Conservation (phyloP, 30 jellyfish, hydroid and myxozoan species). For the Hydractinia symbiolongicarpus region DNA sequence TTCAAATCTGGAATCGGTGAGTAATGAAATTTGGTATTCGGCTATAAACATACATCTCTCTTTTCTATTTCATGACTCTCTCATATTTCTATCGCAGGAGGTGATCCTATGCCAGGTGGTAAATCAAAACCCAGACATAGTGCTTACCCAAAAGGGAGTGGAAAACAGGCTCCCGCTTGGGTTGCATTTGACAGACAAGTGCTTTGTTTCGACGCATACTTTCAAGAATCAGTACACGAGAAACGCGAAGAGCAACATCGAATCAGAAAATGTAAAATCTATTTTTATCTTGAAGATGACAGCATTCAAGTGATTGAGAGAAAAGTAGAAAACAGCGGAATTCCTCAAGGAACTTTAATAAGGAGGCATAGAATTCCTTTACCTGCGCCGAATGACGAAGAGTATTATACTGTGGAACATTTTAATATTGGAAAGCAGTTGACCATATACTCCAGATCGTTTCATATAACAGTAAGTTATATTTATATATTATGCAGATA, state of each 20-base stretch:
- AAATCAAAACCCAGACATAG: conserved; percentile 72
- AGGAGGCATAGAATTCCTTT: conserved; percentile 81
- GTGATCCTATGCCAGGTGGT: conserved; percentile 85
- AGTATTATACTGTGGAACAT: conserved; percentile 76
- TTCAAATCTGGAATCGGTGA: conserved; percentile 85
- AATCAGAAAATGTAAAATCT: conserved; percentile 69
- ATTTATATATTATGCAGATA: background rate
- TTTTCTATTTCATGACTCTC: background rate
- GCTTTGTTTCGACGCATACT: conserved; percentile 85
- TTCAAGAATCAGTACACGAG: conserved; percentile 94
- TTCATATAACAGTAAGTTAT: conserved; percentile 62
- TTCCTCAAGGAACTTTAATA: conserved; percentile 92
- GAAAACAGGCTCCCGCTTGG: conserved; percentile 90
- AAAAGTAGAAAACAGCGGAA: conserved; percentile 78
- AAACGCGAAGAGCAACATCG: conserved; percentile 84
- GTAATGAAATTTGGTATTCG: background rate
- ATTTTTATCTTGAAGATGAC: conserved; percentile 86
- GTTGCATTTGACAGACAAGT: conserved; percentile 96
- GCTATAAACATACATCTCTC: too few relatives aligned
- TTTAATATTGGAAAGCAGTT: conserved; percentile 83
- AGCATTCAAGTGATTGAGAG: conserved; percentile 88
- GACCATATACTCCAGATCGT: conserved; percentile 56
- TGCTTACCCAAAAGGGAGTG: conserved; percentile 68
- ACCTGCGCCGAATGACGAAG: conserved; percentile 86
- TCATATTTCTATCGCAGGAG: conserved; percentile 41